Base-by-base conservation (phyloP, 2,888 invertebrate genomes). In the Drosophila buzzatii region DNA sequence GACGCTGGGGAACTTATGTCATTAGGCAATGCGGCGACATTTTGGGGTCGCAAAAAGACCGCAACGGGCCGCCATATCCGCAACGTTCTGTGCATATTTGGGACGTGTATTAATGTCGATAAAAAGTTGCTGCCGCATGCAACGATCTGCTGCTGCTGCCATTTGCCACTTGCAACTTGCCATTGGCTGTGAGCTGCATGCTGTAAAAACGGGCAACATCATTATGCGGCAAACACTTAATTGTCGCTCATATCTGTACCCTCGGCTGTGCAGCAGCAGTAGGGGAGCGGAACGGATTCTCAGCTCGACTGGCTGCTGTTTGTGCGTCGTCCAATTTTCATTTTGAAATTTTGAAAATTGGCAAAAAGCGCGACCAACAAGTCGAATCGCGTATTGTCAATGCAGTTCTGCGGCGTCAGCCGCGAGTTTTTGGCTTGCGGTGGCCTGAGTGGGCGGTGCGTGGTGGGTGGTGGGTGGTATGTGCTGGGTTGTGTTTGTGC, bases 211-310 rank as follows among this genome's bases (percentile, higher is more conserved):
- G 70, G 76, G 85, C 87, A 85, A 87, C 89, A 85, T 89, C 85
- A 89, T 85, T 85, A 85, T 85, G 85, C 85, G 85, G 89, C 85
- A 85, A 89, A 77, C 85, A 85, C 85, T 85, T 85, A 85, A 85
- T 85, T 85, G 77, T 87, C 89, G 85, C 89, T 84, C 89, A 84
- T 84, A 84, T 84, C 84, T 84, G 69, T 78, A 86, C 68, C 86
- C 65, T 51, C 61, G 47, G 70, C 60, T 51, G 74, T 51, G 31
- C 49, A 18, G 35, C 18, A 42, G 33, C 9, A 33, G 16, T 16
- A n/a, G 53, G 45, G 10, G 41, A 42, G 57, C 14, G 31, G 23
- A 37, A 37, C 45, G 39, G 2, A 42, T 60, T 23, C 51, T 51
- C 52, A 31, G 14, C 52, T 52, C 51, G 51, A 18, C 33, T 51